phyloP scores from a whole-genome alignment of 2,888 invertebrate genomes.

The Dolichomitus sp. region DNA sequence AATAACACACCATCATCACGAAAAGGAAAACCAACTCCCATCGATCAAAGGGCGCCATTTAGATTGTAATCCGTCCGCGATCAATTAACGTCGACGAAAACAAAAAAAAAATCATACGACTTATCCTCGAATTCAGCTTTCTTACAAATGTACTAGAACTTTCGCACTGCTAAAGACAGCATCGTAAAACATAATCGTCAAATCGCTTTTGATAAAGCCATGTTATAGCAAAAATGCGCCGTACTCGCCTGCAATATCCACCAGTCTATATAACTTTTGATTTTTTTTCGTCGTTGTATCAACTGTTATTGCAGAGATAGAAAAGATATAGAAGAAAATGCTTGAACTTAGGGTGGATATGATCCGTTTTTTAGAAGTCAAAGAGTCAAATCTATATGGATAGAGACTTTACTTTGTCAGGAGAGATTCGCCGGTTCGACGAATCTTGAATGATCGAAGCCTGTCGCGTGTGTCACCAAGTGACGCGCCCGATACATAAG shows the following conservation, averaged over 20 bases:
- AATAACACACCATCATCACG: conserved; percentile 86
- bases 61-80: conserved; percentile 80
- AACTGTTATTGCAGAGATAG: conserved; percentile 26
- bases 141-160: conserved; percentile 58
- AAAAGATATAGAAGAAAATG: conserved; percentile 15
- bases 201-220: conserved; percentile 67
- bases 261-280: conserved; percentile 37
- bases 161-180: conserved; percentile 46
- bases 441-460: conserved; percentile 47
- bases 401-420: conserved; percentile 40
- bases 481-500: conserved; percentile 33
- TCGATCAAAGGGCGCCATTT: conserved; percentile 85
- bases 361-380: conserved; percentile 35
- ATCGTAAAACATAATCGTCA: conserved; percentile 52
- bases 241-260: conserved; percentile 53
- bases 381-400: conserved; percentile 48
- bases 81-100: conserved; percentile 38
- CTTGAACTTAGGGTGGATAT: conserved; percentile 59
- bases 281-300: conserved; percentile 39
- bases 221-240: conserved; percentile 40
- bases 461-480: conserved; percentile 44
- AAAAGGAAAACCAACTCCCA: conserved; percentile 84
- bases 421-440: conserved; percentile 36
- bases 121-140: conserved; percentile 63
- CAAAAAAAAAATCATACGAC: conserved; percentile 40